These are phyloP conservation scores for Hydropsyche tenuis DNA, from an alignment of 1,140 invertebrate species.

Conservation along the genomic window DNA sequence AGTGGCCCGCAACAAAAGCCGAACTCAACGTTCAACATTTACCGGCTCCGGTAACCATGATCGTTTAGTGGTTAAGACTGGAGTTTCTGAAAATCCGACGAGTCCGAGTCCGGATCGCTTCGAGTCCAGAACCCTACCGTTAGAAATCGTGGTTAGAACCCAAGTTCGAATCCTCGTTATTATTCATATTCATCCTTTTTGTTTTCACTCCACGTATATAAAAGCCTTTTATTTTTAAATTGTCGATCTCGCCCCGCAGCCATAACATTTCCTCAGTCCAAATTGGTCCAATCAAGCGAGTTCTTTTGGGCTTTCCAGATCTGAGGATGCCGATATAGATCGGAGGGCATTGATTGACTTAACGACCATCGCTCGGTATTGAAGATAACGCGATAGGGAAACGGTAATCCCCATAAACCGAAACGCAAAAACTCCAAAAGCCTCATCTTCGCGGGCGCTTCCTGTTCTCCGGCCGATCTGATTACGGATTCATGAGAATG, in stretches of 20 bases:
- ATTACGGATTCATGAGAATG: conserved; percentile 36
- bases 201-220: background rate
- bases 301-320: conserved; percentile 11
- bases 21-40: background rate
- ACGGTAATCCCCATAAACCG: conserved; percentile 40
- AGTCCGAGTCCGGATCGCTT: no score
- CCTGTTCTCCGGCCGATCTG: conserved; percentile 27
- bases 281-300: conserved; percentile 19
- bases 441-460: conserved; percentile 9
- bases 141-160: conserved; percentile 17
- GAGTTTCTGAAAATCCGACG: no score
- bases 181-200: background rate
- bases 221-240: background rate
- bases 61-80: conserved; percentile 83
- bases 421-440: conserved; percentile 36
- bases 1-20: background rate
- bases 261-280: conserved; percentile 1
- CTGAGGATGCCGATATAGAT: conserved; percentile 34
- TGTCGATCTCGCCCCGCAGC: background rate
- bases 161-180: conserved; percentile 20
- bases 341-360: conserved; percentile 44
- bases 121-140: no score
- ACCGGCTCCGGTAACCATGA: conserved; percentile 68
- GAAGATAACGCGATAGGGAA: conserved; percentile 43
- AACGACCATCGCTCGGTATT: conserved; percentile 36